phyloP scores from a whole-genome alignment of 1,140 invertebrate species.

The Ganaspis sp. region DNA sequence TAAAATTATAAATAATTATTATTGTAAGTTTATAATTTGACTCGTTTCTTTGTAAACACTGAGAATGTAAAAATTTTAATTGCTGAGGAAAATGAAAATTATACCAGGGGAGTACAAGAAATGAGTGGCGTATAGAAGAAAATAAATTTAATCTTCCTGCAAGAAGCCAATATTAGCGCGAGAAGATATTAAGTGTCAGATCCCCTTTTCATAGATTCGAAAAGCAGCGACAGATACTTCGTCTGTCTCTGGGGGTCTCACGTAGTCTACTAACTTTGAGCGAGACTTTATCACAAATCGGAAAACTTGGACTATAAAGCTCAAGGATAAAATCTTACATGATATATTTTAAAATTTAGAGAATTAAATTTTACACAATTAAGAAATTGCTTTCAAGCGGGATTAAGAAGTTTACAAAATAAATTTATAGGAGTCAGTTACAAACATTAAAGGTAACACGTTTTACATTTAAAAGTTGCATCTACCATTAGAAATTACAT shows the following conservation, averaged over 20 bases:
- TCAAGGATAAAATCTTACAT: neutral
- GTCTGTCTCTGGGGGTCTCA: constrained; percentile 3
- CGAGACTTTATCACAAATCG: constrained; percentile 8
- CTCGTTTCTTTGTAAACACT: too few relatives aligned
- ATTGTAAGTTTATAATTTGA: too few relatives aligned
- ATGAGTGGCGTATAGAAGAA: neutral
- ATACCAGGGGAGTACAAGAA: neutral
- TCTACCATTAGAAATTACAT: too few relatives aligned
- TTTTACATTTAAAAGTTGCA: neutral
- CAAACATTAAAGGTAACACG: neutral
- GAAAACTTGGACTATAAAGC: neutral
- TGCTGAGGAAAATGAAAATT: neutral
- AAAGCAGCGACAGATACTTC: neutral
- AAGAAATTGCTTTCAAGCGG: neutral
- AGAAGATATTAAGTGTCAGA: constrained; percentile 23
- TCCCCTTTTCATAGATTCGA: constrained; percentile 17
- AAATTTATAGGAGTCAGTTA: too few relatives aligned
- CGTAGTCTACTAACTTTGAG: neutral
- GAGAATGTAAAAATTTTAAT: neutral
- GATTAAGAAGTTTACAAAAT: neutral
- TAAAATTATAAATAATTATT: too few relatives aligned
- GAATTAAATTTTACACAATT: neutral
- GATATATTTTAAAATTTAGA: neutral
- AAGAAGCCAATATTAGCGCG: neutral
- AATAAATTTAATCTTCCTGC: constrained; percentile 12